Conservation (phyloP, 1,140 invertebrate species). For the Drosophila gunungcola region DNA sequence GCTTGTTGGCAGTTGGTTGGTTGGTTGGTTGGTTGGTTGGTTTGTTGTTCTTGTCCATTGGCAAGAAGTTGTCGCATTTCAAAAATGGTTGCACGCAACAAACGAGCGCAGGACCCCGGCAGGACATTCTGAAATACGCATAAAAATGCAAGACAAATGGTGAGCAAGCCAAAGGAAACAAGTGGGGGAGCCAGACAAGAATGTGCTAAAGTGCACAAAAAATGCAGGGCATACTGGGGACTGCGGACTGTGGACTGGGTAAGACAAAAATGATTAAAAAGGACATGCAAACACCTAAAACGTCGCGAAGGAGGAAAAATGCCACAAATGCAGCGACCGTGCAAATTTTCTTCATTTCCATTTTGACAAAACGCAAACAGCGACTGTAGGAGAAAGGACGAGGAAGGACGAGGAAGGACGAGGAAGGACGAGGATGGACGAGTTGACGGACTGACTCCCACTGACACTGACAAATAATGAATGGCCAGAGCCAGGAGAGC, state of each 20-base stretch:
- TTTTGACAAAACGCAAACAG: conserved; percentile 82
- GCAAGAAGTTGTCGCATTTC: conserved; percentile 82
- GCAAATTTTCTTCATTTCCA: conserved; percentile 83
- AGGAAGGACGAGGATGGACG: conserved; percentile 10
- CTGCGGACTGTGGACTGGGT: conserved; percentile 1
- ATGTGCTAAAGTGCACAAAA: conserved; percentile 76
- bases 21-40: conserved; percentile 3
- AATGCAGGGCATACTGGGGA: conserved; percentile 28
- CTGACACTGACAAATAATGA: conserved; percentile 83
- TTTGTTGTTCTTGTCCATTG: conserved; percentile 49
- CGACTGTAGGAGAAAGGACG: neutral
- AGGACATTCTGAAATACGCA: conserved; percentile 78
- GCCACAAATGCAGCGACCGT: conserved; percentile 81
- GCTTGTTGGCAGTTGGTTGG: neutral
- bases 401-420: neutral
- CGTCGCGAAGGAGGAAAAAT: conserved; percentile 72
- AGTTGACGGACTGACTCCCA: conserved; percentile 78
- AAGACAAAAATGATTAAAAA: conserved; percentile 79
- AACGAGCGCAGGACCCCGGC: conserved; percentile 70
- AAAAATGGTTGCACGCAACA: conserved; percentile 82
- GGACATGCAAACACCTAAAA: conserved; percentile 83
- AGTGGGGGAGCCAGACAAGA: conserved; percentile 39
- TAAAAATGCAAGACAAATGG: conserved; percentile 80
- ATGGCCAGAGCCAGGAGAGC: conserved; percentile 45
- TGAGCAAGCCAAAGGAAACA: conserved; percentile 9